Evolutionary conservation across 2,797 vertebrate genomes (phyloP).

Genomic region (Pipistrellus pygmaeus): DNA sequence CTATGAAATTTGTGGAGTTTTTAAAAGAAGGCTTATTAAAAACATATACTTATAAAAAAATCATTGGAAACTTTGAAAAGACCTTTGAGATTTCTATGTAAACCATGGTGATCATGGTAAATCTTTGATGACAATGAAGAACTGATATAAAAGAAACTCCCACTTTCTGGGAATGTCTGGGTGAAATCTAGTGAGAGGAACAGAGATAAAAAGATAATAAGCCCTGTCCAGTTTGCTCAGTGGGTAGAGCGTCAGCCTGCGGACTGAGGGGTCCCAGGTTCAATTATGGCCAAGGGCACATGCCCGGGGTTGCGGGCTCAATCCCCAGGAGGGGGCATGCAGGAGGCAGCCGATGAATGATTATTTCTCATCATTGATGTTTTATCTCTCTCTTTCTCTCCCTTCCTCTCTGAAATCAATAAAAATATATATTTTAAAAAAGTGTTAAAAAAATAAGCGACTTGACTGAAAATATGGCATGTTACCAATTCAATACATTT

Average conservation of each 20-base stretch:
- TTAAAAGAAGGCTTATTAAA: constrained; percentile 18
- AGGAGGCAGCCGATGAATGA: no score
- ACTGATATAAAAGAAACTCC: not conserved
- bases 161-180: constrained; percentile 17
- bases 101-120: not conserved
- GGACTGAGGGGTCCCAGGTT: no score
- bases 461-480: not conserved
- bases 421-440: no score
- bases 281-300: no score
- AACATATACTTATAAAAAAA: not conserved
- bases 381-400: no score
- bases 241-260: no score
- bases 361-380: no score
- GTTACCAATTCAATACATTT: not conserved
- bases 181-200: constrained; percentile 42
- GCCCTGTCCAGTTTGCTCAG: no score
- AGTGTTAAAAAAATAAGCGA: not conserved
- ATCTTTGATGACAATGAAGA: not conserved
- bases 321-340: no score
- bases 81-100: not conserved
- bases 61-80: not conserved
- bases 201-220: constrained; percentile 41
- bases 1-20: not conserved
- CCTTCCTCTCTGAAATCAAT: no score
- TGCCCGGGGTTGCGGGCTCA: no score